phyloP scores from a whole-genome alignment of 2,113 vertebrate genomes.

The Dasypus novemcinctus region DNA sequence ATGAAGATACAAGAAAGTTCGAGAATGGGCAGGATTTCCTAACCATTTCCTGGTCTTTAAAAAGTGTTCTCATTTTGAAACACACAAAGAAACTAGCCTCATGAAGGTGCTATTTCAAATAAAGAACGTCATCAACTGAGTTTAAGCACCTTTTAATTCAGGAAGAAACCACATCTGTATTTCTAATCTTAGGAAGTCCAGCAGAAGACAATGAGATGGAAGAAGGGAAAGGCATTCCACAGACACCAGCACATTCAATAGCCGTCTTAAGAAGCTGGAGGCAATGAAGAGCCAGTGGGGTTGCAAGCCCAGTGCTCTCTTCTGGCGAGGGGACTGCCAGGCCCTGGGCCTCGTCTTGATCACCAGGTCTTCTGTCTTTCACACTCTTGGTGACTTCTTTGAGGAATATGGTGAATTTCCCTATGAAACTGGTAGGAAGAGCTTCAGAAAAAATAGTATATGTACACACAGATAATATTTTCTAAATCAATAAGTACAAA shows the following conservation, averaged over 20 bases:
- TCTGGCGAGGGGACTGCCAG: not conserved
- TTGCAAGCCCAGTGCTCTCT: accelerated
- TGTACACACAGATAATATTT: not conserved
- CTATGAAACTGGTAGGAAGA: not conserved
- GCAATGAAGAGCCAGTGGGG: not conserved
- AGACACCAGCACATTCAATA: not conserved
- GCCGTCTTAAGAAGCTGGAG: not conserved
- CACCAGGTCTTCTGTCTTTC: not conserved
- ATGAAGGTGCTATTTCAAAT: not conserved
- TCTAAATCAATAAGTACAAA: not conserved
- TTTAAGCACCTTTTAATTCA: not conserved
- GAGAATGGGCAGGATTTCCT: slow-evolving; percentile 19
- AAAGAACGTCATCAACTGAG: slow-evolving; percentile 9
- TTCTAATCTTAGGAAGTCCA: not conserved
- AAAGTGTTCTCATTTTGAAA: slow-evolving; percentile 44
- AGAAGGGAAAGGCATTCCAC: not conserved
- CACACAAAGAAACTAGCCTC: not conserved
- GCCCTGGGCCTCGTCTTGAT: not conserved
- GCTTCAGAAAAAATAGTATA: not conserved
- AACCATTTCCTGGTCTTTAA: not conserved
- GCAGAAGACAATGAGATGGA: not conserved
- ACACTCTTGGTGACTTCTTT: not conserved
- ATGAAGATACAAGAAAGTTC: slow-evolving; percentile 20
- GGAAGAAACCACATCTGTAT: not conserved
- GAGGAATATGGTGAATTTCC: not conserved